phyloP scores from a whole-genome alignment of 1,140 invertebrate genomes.

The Paracyclopina nana region DNA sequence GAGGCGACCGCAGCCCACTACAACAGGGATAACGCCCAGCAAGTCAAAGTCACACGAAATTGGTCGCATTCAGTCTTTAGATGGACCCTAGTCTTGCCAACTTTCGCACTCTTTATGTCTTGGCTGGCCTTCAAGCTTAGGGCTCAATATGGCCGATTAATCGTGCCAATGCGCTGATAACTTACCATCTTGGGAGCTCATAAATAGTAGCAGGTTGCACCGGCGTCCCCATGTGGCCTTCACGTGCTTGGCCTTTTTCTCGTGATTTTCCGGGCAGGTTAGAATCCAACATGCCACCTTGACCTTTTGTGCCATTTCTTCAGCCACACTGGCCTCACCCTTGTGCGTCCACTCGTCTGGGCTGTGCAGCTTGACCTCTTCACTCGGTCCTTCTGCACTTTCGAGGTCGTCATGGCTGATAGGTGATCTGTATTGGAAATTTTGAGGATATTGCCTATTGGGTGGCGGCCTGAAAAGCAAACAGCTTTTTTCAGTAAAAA shows the following conservation, averaged over 20 bases:
- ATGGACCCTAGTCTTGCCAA: neutral
- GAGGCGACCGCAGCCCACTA: too few species aligned
- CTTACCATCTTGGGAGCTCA: slow-evolving; percentile 47
- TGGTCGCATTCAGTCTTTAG: neutral
- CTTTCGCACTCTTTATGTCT: neutral
- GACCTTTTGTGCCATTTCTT: slow-evolving; percentile 44
- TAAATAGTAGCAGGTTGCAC: slow-evolving; percentile 71
- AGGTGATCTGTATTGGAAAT: too few species aligned
- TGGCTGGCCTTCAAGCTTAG: neutral
- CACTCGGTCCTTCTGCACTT: too few species aligned
- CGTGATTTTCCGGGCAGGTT: slow-evolving; percentile 72
- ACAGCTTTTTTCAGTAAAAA: too few species aligned
- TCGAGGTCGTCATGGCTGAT: too few species aligned
- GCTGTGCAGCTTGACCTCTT: too few species aligned
- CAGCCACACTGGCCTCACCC: too few species aligned
- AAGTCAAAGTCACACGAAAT: too few species aligned
- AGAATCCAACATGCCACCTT: slow-evolving; percentile 87
- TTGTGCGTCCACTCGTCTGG: too few species aligned
- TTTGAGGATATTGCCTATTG: too few species aligned
- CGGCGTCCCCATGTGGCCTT: slow-evolving; percentile 86
- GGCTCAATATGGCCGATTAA: neutral
- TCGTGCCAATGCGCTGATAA: neutral
- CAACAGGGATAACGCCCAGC: too few species aligned
- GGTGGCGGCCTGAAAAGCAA: too few species aligned
- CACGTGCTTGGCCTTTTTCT: slow-evolving; percentile 70